Base-by-base conservation (phyloP, 2,888 invertebrate species). In the Sesia apiformis region DNA sequence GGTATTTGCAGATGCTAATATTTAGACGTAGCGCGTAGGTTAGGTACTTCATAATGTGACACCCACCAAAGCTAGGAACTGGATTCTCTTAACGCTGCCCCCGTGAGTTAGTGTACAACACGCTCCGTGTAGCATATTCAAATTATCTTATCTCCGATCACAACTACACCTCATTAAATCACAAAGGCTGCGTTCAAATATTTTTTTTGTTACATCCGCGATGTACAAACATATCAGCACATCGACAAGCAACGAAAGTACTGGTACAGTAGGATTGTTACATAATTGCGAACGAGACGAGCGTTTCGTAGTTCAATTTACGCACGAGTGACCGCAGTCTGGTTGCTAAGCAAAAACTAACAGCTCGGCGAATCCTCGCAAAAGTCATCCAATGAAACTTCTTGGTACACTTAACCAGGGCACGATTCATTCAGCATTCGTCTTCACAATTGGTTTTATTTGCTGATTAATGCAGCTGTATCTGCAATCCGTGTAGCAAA, bases 301-400 rank as follows among this genome's bases (percentile, higher is more conserved):
- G 62, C 62, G 65, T 69, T 72, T 73, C 57, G 59, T 73, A 69
- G 68, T 72, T 71, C 69, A 62, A 70, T 79, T 74, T 71, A 76
- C 75, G 77, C 77, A 76, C 76, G 75, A 74, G 66, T 70, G 68
- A 64, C 56, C 63, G 59, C 67, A 52, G 61, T 58, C 58, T 60
- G 58, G 63, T 58, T 57, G 55, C 56, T 54, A 53, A 38, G 65
- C 66, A 66, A 69, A 70, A 71, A 66, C 62, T 58, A 58, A 62
- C 55, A 59, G 59, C 59, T 58, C 50, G 60, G 61, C 58, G 64
- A 59, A 60, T 23, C 23, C 23, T 23, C 23, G 23, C 23, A 23
- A 23, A 23, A 23, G 23, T 23, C 23, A 23, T 23, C 23, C 23
- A 23, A 23, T 23, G 23, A 23, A 23, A 23, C 23, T 23, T 23